Conservation (phyloP, 1,140 invertebrate genomes). For the Amphibalanus amphitrite region DNA sequence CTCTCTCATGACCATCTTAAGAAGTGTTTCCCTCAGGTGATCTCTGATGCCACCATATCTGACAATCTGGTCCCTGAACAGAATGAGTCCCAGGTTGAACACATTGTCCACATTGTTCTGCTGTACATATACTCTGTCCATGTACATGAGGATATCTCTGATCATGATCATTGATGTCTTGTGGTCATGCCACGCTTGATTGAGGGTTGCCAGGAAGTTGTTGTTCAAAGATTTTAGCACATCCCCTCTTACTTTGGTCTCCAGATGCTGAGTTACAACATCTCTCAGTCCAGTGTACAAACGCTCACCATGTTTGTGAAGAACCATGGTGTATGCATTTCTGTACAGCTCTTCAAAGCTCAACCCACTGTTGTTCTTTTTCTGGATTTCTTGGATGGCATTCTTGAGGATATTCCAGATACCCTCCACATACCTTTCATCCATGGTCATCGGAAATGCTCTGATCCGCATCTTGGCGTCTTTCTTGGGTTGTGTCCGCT, state of each 20-base stretch:
- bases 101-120: constrained; percentile 98
- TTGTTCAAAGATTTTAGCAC: constrained; percentile 84
- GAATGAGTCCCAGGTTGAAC: constrained; percentile 93
- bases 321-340: constrained; percentile 99
- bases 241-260: constrained; percentile 85
- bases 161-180: constrained; percentile 99
- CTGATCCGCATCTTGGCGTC: constrained; percentile 92
- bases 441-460: constrained; percentile 96
- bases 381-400: constrained; percentile 99
- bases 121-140: constrained; percentile 98
- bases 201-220: constrained; percentile 90
- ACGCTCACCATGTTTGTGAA: constrained; percentile 96
- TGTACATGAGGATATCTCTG: constrained; percentile 99
- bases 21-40: constrained; percentile 77
- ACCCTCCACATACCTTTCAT: constrained; percentile 95
- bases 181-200: constrained; percentile 97
- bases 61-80: constrained; percentile 97
- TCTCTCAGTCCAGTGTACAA: constrained; percentile 95
- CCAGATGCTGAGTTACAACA: constrained; percentile 92
- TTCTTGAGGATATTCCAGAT: constrained; percentile 95
- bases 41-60: constrained; percentile 84
- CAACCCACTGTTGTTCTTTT: constrained; percentile 98
- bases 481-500: constrained; percentile 55
- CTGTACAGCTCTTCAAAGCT: constrained; percentile 99
- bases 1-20: constrained; percentile 91